These are phyloP conservation scores for Sycobia sp. DNA, from an alignment of 1,140 invertebrate species.

Conservation along the genomic window DNA sequence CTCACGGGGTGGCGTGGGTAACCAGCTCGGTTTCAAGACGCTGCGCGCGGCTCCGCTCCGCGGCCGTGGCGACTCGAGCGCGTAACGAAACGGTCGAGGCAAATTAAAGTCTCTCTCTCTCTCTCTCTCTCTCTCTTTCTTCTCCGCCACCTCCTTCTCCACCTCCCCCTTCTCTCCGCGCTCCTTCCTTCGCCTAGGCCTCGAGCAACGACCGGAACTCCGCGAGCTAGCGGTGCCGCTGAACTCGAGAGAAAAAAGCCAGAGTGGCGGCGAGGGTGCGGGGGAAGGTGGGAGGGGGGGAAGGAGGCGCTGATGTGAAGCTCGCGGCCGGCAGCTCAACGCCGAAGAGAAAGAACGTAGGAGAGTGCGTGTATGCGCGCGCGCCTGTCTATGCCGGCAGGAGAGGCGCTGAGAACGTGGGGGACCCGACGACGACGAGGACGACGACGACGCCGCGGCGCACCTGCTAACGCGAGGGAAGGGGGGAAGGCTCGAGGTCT, in stretches of 20 bases:
- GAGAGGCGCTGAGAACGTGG: not conserved
- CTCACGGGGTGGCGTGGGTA: too few relatives aligned
- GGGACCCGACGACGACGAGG: not conserved
- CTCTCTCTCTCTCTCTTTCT: not conserved
- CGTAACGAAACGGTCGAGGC: conserved; percentile 23
- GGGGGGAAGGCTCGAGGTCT: too few relatives aligned
- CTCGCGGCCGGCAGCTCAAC: not conserved
- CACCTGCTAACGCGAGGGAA: not conserved
- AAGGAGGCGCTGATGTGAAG: conserved; percentile 2
- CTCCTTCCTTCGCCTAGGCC: not conserved
- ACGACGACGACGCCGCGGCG: not conserved
- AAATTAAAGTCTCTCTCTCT: conserved; percentile 17
- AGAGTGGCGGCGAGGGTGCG: too few relatives aligned
- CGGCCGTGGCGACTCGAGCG: not conserved
- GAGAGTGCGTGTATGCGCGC: too few relatives aligned
- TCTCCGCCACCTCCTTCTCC: not conserved
- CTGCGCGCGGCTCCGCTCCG: not conserved
- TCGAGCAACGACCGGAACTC: conserved; percentile 47
- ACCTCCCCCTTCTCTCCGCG: not conserved
- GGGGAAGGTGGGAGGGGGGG: conserved; percentile 1
- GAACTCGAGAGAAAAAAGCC: conserved; percentile 39
- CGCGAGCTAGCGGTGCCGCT: conserved; percentile 37
- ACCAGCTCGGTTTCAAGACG: not conserved
- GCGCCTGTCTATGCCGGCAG: too few relatives aligned
- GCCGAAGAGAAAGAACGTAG: not conserved